Evolutionary conservation across 2,797 vertebrate species (phyloP).

Genomic region (Anabacerthia variegaticeps): DNA sequence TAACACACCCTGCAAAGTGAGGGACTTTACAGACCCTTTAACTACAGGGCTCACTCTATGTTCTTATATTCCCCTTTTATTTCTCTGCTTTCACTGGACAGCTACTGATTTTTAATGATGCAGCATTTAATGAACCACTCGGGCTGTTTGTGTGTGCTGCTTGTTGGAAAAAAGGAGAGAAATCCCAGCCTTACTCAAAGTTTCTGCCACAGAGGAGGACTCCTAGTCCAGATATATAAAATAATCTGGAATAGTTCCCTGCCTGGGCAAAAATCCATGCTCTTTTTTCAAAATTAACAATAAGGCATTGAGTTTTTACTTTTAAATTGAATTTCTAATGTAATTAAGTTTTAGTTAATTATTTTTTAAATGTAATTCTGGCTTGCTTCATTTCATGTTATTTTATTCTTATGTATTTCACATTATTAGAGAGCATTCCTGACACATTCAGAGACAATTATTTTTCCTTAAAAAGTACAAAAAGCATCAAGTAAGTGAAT

Average conservation of each 20-base stretch:
- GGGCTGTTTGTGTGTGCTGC: neutral
- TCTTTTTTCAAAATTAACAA: neutral
- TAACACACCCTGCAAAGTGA: neutral
- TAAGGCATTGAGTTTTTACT: neutral
- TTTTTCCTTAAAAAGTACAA: neutral
- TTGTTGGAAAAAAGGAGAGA: neutral
- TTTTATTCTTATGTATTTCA: neutral
- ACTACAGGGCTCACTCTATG: neutral
- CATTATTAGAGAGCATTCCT: neutral
- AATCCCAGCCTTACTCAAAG: neutral
- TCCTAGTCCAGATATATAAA: neutral
- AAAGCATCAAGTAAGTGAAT: neutral
- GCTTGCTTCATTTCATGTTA: neutral
- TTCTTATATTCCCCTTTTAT: neutral
- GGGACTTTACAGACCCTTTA: slow-evolving; percentile 6
- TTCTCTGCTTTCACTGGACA: neutral
- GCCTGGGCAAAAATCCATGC: neutral
- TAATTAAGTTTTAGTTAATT: neutral
- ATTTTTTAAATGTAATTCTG: neutral
- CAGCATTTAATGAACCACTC: neutral
- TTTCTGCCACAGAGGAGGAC: neutral
- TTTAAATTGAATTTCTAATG: neutral
- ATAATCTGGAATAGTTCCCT: neutral
- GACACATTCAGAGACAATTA: neutral
- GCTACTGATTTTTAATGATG: neutral